Evolutionary conservation across 2,113 vertebrate species (phyloP).

Genomic region (Ranitomeya imitator): DNA sequence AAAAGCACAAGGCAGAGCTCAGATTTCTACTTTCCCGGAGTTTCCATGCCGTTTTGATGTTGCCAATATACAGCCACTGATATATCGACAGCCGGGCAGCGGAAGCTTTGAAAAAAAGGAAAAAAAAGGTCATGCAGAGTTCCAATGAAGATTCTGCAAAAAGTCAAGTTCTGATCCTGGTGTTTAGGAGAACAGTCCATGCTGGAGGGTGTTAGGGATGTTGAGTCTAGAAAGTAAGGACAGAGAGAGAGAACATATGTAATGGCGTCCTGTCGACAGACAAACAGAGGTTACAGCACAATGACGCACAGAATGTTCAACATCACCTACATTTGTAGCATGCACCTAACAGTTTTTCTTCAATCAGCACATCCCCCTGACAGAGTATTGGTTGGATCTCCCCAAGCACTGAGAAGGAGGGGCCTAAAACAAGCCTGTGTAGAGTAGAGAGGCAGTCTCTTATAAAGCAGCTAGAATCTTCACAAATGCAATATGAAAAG

Average conservation of each 20-base stretch:
- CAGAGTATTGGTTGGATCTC: too few relatives aligned
- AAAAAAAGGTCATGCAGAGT: not conserved
- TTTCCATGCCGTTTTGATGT: not conserved
- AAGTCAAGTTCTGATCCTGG: constrained; percentile 32
- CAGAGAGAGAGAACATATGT: constrained; percentile 37
- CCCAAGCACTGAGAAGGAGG: too few relatives aligned
- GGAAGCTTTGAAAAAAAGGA: not conserved
- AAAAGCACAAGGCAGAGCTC: not conserved
- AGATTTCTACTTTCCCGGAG: not conserved
- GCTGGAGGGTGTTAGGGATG: constrained; percentile 50
- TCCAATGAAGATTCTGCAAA: constrained; percentile 30
- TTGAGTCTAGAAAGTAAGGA: constrained; percentile 53
- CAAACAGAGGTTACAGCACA: not conserved
- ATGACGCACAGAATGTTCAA: not conserved
- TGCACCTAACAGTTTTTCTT: not conserved
- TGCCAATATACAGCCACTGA: not conserved
- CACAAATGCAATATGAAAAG: too few relatives aligned
- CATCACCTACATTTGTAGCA: not conserved
- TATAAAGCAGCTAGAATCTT: not conserved
- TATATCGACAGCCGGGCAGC: not conserved
- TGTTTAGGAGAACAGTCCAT: constrained; percentile 29
- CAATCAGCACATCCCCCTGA: not conserved
- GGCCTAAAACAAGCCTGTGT: not conserved
- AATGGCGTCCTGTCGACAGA: constrained; percentile 7
- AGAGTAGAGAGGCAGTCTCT: not conserved